Conservation (phyloP, 1,140 invertebrate genomes). For the Polypedilum pembai region DNA sequence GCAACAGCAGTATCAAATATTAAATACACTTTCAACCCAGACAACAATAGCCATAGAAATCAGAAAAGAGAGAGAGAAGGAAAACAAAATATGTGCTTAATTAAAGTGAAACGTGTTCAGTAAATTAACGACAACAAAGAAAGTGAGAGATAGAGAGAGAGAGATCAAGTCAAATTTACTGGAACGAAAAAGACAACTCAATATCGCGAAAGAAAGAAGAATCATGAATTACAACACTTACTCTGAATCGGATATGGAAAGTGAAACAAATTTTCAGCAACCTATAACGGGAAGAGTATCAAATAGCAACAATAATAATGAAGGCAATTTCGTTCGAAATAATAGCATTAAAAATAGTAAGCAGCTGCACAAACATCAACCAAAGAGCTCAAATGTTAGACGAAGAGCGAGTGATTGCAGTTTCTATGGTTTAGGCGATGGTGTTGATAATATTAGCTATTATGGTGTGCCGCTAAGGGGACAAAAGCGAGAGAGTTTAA, state of each 20-base stretch:
- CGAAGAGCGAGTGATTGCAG: background rate
- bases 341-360: conserved; percentile 24
- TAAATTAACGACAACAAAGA: background rate
- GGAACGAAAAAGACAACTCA: background rate
- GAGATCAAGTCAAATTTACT: too few relatives aligned
- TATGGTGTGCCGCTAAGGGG: background rate
- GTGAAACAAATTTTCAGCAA: conserved; percentile 22
- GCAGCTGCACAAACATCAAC: background rate
- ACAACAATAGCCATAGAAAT: background rate
- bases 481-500: conserved; percentile 2
- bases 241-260: conserved; percentile 2
- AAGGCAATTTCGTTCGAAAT: conserved; percentile 16
- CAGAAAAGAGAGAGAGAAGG: background rate
- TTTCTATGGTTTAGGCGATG: background rate
- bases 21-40: background rate
- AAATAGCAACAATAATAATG: background rate
- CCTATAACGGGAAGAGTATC: background rate
- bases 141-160: too few relatives aligned
- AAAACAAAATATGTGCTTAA: background rate
- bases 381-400: background rate
- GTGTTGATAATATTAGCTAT: conserved; percentile 8
- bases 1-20: background rate
- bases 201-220: background rate
- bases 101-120: background rate
- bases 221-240: conserved; percentile 25